phyloP scores from a whole-genome alignment of 2,113 vertebrate species.

The Phyllostomus discolor region DNA sequence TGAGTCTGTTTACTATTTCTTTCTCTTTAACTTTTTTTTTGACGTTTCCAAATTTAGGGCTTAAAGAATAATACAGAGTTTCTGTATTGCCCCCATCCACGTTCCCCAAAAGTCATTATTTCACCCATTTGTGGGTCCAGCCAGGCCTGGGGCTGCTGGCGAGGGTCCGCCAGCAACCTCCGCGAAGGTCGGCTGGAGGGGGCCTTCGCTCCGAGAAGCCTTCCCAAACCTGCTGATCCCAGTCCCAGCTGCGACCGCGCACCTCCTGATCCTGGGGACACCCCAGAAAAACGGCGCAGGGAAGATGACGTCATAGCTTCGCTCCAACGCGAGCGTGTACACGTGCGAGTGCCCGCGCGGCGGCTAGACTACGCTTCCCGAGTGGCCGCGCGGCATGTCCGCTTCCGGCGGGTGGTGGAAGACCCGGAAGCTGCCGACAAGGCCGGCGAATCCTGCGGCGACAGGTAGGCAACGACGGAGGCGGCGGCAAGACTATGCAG shows the following conservation, averaged over 20 bases:
- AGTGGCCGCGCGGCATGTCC: neutral
- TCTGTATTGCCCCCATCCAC: neutral
- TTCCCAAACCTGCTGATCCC: rapidly evolving
- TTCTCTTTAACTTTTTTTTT: neutral
- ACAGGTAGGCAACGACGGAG: neutral
- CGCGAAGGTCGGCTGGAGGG: neutral
- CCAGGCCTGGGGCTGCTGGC: neutral
- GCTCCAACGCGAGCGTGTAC: neutral
- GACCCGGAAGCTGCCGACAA: constrained; percentile 49
- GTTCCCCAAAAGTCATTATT: neutral
- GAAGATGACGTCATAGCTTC: neutral
- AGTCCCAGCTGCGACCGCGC: rapidly evolving
- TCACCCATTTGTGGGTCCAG: neutral
- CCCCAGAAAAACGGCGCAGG: neutral
- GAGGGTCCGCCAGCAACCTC: no score
- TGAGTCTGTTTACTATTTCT: neutral
- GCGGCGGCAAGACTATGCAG: constrained; percentile 19
- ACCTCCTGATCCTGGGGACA: rapidly evolving
- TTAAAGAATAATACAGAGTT: neutral
- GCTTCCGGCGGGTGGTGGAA: constrained; percentile 32
- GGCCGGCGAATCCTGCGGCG: constrained; percentile 23
- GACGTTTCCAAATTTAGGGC: neutral
- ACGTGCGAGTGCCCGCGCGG: neutral
- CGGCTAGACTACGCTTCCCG: neutral
- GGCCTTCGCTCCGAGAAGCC: rapidly evolving